Evolutionary conservation across 1,140 invertebrate species (phyloP).

Genomic region (Ptiloglossa arizonensis): DNA sequence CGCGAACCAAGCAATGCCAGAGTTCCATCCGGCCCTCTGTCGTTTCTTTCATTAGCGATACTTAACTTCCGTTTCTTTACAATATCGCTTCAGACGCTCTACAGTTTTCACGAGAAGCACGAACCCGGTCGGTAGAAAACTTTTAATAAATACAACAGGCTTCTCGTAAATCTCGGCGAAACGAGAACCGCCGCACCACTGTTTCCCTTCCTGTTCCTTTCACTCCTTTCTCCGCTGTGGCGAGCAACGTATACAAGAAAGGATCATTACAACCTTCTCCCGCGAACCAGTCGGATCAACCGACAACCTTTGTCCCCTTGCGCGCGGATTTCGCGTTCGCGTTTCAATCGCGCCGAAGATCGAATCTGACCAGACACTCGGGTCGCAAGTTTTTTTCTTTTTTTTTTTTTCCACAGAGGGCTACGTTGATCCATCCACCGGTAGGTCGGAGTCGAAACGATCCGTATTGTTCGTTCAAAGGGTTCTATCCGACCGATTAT

Average conservation of each 20-base stretch:
- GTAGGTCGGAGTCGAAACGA: background rate
- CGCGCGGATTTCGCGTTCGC: background rate
- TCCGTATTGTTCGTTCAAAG: background rate
- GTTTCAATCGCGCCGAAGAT: background rate
- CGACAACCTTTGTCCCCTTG: slow-evolving; percentile 58
- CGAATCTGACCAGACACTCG: background rate
- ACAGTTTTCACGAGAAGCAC: slow-evolving; percentile 35
- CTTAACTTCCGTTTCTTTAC: slow-evolving; percentile 47
- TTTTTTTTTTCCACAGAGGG: background rate
- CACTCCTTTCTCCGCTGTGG: slow-evolving; percentile 50
- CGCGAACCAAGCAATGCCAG: background rate
- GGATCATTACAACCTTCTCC: slow-evolving; percentile 62
- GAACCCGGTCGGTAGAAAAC: slow-evolving; percentile 19
- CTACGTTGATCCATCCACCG: too few relatives aligned
- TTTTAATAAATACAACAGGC: slow-evolving; percentile 57
- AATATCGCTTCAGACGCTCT: slow-evolving; percentile 35
- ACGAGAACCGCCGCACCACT: slow-evolving; percentile 61
- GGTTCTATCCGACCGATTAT: too few relatives aligned
- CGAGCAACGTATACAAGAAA: slow-evolving; percentile 56
- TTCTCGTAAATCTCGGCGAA: slow-evolving; percentile 66
- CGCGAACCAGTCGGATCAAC: slow-evolving; percentile 50
- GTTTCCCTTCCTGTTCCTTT: slow-evolving; percentile 57
- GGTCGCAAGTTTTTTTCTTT: background rate
- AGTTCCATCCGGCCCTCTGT: background rate
- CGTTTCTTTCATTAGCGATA: slow-evolving; percentile 45